Evolutionary conservation across 2,797 vertebrate species (phyloP), one percentile per base, ranked within the genome.

Genomic region (Hemitrygon akajei): DNA sequence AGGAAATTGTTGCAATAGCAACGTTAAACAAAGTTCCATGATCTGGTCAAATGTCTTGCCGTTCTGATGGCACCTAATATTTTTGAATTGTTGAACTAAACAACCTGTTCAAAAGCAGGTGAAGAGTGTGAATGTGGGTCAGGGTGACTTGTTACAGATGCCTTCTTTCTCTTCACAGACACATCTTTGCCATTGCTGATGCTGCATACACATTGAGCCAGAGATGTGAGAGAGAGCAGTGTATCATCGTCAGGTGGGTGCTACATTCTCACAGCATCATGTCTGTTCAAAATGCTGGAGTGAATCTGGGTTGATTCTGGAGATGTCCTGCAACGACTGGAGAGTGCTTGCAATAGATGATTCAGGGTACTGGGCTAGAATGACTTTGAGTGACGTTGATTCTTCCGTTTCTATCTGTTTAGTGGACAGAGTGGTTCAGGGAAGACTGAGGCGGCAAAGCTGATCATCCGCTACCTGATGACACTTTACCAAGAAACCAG

Each of bases 391-490:
- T 73, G 37, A 84, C 79, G 20, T 2, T 93, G 9, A 66, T 80
- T 30, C 34, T 34, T 25, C 30, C 30, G 1, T 86, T 94, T 94
- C 95, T 94, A 69, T 94, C 94, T 94, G 12, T 96, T 12, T 95
- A 98, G 98, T 95, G 98, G 98, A 14, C 97, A 97, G 95, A 99
- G 98, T 79, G 98, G 98, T 93, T 98, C 98, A 86, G 98, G 98
- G 60, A 99, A 99, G 96, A 99, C 98, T 3, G 98, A 99, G 95
- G 97, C 97, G 77, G 96, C 97, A 94, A 98, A 97, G 96, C 96
- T 97, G 94, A 97, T 98, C 0, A 94, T 98, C 79, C 97, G 96
- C 84, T 98, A 98, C 94, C 97, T 99, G 77, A 97, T 96, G 95
- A 96, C 95, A 87, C 94, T 97, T 94, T 97, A 97, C 95, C 97